Evolutionary conservation across 92 coral and sea anemone species (phyloP), one percentile per base, ranked within the genome.

Genomic region (Pocillopora grandis): DNA sequence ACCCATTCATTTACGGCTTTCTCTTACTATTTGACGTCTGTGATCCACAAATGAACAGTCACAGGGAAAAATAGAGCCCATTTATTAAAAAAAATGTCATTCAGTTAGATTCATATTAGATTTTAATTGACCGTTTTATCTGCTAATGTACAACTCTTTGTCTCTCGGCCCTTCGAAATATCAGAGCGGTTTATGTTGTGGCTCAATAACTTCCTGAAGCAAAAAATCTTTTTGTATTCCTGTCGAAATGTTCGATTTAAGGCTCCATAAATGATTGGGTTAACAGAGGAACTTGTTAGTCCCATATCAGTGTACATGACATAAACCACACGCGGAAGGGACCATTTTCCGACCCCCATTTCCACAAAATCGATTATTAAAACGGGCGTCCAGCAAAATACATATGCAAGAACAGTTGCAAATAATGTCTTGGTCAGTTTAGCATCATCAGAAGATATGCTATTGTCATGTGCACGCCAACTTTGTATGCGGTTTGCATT

Each of bases 351-450:
- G 17, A 27, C 33, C 16, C 79, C 75, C 66, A 74, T 63, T 16
- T 89, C 92, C 67, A 89, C 76, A 66, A 89, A 79, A 63, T 89
- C 92, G 62, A 89, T 72, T 23, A 89, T 16, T 16, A 76, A 49
- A 27, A 89, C 84, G 3, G 92, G 92, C n/a, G 86, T 78, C 92
- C 92, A 89, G n/a, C 92, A 89, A 42, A 76, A 18, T 13, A 89
- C 57, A 52, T 84, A 89, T 10, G 86, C 92, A 42, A 84, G 65
- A 2, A 89, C 87, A 16, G 91, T 84, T 0, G 80, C 37, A 56
- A 89, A 89, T n/a, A 84, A 85, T 33, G 84, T 89, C 9, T 80
- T 78, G 52, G 91, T 89, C 27, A 84, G 65, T 73, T 55, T 84
- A 2, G 85, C 49, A 18, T 77, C 81, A 12, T 59, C 58, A 31